Percentiles rank a stretch among this genome's conserved stretches.
phyloP scores from a whole-genome alignment of 1,140 invertebrate genomes.

The Drosophila gunungcola region DNA sequence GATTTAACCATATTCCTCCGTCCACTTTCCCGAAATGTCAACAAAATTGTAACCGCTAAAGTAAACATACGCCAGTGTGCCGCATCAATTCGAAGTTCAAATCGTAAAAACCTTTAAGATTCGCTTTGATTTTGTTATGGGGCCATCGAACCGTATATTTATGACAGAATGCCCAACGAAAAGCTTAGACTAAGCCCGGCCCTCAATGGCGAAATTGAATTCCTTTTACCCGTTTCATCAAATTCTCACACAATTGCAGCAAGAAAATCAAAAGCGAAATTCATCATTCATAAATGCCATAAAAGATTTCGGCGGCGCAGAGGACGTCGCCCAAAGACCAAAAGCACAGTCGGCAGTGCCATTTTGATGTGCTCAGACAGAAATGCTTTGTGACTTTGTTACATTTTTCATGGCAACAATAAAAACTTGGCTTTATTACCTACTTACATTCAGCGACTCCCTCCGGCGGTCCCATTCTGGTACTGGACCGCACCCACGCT shows the following conservation, averaged over 20 bases:
- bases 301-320: slow-evolving; percentile 29
- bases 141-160: slow-evolving; percentile 59
- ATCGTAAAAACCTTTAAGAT: slow-evolving; percentile 27
- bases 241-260: slow-evolving; percentile 64
- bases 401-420: slow-evolving; percentile 79
- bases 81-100: slow-evolving; percentile 18
- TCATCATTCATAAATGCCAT: slow-evolving; percentile 76
- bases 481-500: neutral
- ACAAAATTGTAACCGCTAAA: slow-evolving; percentile 24
- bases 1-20: slow-evolving; percentile 26
- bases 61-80: slow-evolving; percentile 22
- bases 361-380: slow-evolving; percentile 68
- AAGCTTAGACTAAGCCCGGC: slow-evolving; percentile 30
- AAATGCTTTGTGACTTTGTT: slow-evolving; percentile 82
- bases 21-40: slow-evolving; percentile 3
- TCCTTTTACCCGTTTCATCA: slow-evolving; percentile 59
- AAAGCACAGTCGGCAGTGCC: slow-evolving; percentile 42
- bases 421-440: slow-evolving; percentile 78
- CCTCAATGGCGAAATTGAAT: slow-evolving; percentile 31
- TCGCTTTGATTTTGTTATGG: slow-evolving; percentile 29
- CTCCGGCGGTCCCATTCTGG: neutral
- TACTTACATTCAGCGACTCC: slow-evolving; percentile 68
- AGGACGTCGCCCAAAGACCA: slow-evolving; percentile 32
- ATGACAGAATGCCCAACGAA: slow-evolving; percentile 24
- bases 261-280: slow-evolving; percentile 69